Conservation (phyloP, 2,888 invertebrate species). For the Drosophila picticornis region DNA sequence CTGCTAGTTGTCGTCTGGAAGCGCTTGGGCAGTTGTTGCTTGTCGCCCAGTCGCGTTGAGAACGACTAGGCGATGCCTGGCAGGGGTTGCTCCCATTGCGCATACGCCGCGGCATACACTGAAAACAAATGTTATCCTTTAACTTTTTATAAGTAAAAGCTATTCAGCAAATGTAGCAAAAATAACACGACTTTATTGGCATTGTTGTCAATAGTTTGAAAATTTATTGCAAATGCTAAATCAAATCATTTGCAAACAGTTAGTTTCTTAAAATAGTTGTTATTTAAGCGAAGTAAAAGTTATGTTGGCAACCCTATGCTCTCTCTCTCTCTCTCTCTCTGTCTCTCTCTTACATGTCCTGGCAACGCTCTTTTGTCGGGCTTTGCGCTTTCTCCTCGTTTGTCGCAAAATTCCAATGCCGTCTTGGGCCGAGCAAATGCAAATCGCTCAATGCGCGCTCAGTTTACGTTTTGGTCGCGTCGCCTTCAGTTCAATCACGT, state of each 20-base stretch:
- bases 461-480: constrained; percentile 77
- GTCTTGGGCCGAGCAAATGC: constrained; percentile 40
- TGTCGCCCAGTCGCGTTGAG: constrained; percentile 20
- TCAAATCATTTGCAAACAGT: not conserved
- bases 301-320: constrained; percentile 22
- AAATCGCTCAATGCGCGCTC: constrained; percentile 46
- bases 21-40: constrained; percentile 60
- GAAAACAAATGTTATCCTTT: constrained; percentile 4
- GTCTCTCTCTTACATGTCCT: constrained; percentile 46
- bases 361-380: constrained; percentile 24
- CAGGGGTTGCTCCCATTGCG: constrained; percentile 52
- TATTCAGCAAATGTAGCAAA: not conserved
- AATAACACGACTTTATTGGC: not conserved
- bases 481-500: constrained; percentile 60
- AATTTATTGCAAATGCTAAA: not conserved
- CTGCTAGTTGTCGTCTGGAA: constrained; percentile 56
- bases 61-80: constrained; percentile 7
- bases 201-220: not conserved
- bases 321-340: not conserved
- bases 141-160: not conserved
- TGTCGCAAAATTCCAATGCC: constrained; percentile 74
- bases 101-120: constrained; percentile 67
- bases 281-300: not conserved
- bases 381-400: constrained; percentile 23
- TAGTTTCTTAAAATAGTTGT: not conserved